Percentiles rank a stretch among this genome's conserved stretches.
These are phyloP conservation scores for Diorhabda elongata DNA, from an alignment of 1,140 invertebrate genomes.

Conservation along the genomic window DNA sequence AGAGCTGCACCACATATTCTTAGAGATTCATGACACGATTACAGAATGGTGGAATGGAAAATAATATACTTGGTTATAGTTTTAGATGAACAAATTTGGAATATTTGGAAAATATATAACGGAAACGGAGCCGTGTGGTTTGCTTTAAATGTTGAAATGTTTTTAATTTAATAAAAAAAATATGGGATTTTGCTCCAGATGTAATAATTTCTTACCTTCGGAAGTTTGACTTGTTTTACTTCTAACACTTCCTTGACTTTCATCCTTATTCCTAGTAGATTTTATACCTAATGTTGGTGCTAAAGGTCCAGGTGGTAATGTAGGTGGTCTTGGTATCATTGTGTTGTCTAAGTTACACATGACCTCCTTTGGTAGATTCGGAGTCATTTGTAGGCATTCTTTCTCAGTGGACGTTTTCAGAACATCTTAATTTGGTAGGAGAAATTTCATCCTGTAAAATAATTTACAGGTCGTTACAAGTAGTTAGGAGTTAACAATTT, in stretches of 20 bases:
- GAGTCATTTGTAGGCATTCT: constrained; percentile 16
- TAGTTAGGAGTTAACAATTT: no score
- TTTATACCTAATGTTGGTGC: constrained; percentile 3
- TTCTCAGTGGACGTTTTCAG: neutral
- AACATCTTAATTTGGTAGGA: neutral
- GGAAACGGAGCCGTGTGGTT: no score
- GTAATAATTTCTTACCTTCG: neutral
- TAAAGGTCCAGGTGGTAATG: constrained; percentile 19
- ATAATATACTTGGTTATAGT: no score
- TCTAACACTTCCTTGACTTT: constrained; percentile 19
- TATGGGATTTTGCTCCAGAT: no score
- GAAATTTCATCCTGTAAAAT: no score
- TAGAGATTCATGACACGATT: no score
- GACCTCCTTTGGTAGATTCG: constrained; percentile 24
- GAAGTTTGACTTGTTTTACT: constrained; percentile 25
- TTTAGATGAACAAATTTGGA: no score
- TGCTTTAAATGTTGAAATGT: no score
- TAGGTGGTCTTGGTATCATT: constrained; percentile 27
- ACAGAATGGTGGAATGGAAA: no score
- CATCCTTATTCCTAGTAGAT: constrained; percentile 16
- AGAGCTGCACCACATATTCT: no score
- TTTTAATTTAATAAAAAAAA: neutral
- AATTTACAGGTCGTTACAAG: no score
- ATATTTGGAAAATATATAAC: no score
- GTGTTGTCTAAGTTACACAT: constrained; percentile 31